phyloP scores from a whole-genome alignment of 2,113 vertebrate genomes.

The Thamnaconus septentrionalis region DNA sequence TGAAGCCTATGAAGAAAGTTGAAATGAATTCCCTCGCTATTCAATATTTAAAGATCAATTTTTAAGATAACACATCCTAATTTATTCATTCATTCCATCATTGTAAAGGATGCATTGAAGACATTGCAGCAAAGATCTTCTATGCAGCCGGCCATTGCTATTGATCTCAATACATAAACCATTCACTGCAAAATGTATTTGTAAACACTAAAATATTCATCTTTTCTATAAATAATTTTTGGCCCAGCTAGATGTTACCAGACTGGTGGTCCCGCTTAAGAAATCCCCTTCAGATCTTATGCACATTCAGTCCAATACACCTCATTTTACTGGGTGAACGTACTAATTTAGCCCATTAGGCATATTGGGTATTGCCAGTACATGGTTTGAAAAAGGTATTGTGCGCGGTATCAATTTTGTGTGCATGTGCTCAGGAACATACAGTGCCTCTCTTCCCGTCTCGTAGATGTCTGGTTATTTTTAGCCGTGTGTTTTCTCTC shows the following conservation, averaged over 20 bases:
- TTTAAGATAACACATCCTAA: too few relatives aligned
- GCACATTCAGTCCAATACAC: not conserved
- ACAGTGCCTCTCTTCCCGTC: constrained; percentile 58
- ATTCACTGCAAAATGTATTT: too few relatives aligned
- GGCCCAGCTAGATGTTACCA: not conserved
- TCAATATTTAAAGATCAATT: too few relatives aligned
- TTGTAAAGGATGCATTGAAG: too few relatives aligned
- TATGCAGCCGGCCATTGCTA: too few relatives aligned
- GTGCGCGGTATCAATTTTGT: constrained; percentile 9
- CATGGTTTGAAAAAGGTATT: constrained; percentile 26
- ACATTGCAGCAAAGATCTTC: too few relatives aligned
- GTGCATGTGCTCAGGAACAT: constrained; percentile 53
- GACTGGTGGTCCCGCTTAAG: not conserved
- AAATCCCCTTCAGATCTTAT: not conserved
- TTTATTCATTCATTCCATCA: too few relatives aligned
- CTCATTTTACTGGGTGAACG: not conserved
- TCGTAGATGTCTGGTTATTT: constrained; percentile 65
- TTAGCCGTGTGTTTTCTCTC: constrained; percentile 56
- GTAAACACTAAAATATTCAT: too few relatives aligned
- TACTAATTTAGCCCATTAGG: not conserved
- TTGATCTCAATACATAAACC: too few relatives aligned
- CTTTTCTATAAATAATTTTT: too few relatives aligned
- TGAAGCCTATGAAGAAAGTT: too few relatives aligned
- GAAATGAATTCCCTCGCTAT: too few relatives aligned
- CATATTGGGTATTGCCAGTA: constrained; percentile 13